Conservation (phyloP, 2,113 vertebrate species). For the Carassius auratus region DNA sequence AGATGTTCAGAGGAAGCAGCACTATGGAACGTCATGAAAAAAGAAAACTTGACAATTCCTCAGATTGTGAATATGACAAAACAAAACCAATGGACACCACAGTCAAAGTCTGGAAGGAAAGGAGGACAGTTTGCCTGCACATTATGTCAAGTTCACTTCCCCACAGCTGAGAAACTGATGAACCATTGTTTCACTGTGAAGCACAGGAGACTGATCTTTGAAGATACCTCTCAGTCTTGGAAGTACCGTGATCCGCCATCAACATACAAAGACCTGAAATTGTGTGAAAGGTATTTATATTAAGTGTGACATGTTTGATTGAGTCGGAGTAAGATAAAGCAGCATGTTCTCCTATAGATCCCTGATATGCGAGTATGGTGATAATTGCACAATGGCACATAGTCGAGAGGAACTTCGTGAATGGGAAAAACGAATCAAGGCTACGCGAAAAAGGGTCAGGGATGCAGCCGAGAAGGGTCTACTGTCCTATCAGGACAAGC, state of each 20-base stretch:
- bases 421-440: conserved; percentile 77
- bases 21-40: conserved; percentile 82
- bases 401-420: conserved; percentile 83
- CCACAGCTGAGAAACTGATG: conserved; percentile 76
- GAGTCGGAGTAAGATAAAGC: not conserved
- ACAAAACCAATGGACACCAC: not conserved
- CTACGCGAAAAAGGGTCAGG: conserved; percentile 61
- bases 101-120: not conserved
- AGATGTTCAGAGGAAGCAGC: conserved; percentile 79
- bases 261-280: conserved; percentile 19
- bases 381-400: conserved; percentile 82
- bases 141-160: conserved; percentile 71
- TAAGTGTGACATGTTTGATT: not conserved
- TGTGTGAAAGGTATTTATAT: conserved; percentile 48
- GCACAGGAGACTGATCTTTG: conserved; percentile 73
- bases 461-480: conserved; percentile 77
- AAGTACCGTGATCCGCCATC: conserved; percentile 68
- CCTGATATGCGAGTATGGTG: conserved; percentile 81
- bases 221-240: conserved; percentile 68
- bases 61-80: conserved; percentile 65
- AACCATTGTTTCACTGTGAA: conserved; percentile 78
- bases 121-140: conserved; percentile 64
- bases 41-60: conserved; percentile 57
- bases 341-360: conserved; percentile 68
- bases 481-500: conserved; percentile 77